Percentiles rank a stretch among this genome's conserved stretches.
phyloP scores from a whole-genome alignment of 1,140 invertebrate genomes.

The Megathymus violae region DNA sequence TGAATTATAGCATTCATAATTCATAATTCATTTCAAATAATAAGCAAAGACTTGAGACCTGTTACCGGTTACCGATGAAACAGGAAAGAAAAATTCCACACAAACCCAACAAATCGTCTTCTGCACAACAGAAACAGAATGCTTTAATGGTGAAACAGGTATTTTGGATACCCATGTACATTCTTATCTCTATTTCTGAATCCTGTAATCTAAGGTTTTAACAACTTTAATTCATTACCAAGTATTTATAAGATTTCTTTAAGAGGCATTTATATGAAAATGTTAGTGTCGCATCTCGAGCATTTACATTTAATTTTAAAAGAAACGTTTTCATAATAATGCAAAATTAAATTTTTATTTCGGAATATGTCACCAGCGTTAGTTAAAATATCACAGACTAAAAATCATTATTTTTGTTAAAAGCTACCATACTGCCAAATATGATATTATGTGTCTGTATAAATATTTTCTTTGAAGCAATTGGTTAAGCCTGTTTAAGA shows the following conservation, averaged over 20 bases:
- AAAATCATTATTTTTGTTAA: constrained; percentile 3
- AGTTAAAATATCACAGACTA: constrained; percentile 3
- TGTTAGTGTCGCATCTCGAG: neutral
- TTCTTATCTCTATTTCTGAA: constrained; percentile 56
- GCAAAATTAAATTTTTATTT: neutral
- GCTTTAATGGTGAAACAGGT: constrained; percentile 82
- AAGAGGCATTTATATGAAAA: constrained; percentile 15
- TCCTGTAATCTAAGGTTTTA: constrained; percentile 49
- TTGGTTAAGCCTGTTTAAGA: constrained; percentile 7
- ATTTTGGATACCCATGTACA: constrained; percentile 75
- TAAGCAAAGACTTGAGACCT: too few species aligned
- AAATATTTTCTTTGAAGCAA: constrained; percentile 6
- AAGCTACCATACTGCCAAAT: constrained; percentile 29
- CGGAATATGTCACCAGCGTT: neutral
- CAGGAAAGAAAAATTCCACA: constrained; percentile 48
- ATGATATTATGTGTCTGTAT: constrained; percentile 20
- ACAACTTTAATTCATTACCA: constrained; percentile 23
- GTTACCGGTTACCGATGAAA: too few species aligned
- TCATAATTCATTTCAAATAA: too few species aligned
- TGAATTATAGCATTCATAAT: too few species aligned
- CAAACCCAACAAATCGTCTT: constrained; percentile 44
- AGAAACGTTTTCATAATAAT: neutral
- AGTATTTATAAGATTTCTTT: constrained; percentile 29
- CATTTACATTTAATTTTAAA: neutral
- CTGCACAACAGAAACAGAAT: constrained; percentile 77